Percentiles rank a stretch among this genome's conserved stretches.
Conservation (phyloP, 2,797 vertebrate species). For the Sebastes diploproa region DNA sequence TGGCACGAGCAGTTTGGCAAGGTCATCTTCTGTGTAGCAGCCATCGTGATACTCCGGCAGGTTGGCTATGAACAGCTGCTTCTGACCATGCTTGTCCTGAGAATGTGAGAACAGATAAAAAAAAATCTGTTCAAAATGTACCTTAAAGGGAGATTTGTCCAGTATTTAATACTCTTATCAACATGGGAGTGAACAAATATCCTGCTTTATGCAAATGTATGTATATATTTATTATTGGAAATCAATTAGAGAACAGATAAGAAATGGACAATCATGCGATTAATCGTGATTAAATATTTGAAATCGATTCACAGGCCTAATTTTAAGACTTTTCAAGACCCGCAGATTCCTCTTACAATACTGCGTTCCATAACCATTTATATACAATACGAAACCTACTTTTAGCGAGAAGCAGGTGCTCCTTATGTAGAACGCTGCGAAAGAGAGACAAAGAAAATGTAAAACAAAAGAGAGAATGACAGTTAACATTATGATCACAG, state of each 20-base stretch:
- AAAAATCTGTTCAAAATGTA: no score
- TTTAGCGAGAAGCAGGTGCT: neutral
- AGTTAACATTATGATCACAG: neutral
- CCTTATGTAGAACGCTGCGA: neutral
- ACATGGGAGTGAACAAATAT: no score
- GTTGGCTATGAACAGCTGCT: slow-evolving; percentile 23
- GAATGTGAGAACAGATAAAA: neutral
- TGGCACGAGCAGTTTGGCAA: slow-evolving; percentile 3
- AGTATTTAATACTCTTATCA: no score
- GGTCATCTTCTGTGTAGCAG: slow-evolving; percentile 41
- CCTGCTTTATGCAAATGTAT: no score
- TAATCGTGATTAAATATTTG: neutral
- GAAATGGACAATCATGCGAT: no score
- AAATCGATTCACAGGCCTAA: no score
- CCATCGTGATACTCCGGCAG: neutral
- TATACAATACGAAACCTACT: neutral
- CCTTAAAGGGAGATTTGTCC: no score
- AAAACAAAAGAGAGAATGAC: rapidly evolving
- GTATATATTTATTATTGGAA: no score
- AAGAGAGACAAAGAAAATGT: neutral
- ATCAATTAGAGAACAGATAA: no score
- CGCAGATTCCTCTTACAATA: no score
- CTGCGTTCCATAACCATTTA: no score
- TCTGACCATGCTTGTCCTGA: neutral
- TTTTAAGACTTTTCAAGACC: no score